A percentile compares a stretch with the other conserved stretches of the same genome.
These are phyloP conservation scores for Serripes groenlandicus DNA, from an alignment of 2,888 invertebrate species.

Conservation along the genomic window DNA sequence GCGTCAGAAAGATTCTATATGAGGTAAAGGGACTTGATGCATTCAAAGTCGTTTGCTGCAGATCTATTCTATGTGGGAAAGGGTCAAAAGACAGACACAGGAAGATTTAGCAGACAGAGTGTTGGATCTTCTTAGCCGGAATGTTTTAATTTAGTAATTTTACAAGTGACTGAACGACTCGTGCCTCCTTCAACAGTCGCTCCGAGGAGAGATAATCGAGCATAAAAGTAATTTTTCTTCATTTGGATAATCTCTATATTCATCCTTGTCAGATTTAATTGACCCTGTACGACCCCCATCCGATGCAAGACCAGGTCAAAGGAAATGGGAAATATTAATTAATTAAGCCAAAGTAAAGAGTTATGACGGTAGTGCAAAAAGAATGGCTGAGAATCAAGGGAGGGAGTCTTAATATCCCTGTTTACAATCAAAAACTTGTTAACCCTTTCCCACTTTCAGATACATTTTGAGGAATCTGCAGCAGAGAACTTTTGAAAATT, in stretches of 20 bases:
- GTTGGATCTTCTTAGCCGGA: not conserved
- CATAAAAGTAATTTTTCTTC: conserved; percentile 60
- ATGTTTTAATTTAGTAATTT: conserved; percentile 27
- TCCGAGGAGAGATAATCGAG: conserved; percentile 35
- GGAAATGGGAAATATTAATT: conserved; percentile 11
- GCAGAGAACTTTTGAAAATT: no score
- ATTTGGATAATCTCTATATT: conserved; percentile 60
- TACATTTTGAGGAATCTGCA: no score
- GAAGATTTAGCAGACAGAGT: not conserved
- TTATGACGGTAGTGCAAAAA: not conserved
- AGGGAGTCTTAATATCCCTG: no score
- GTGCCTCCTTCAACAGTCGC: conserved; percentile 7
- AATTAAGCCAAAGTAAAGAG: not conserved
- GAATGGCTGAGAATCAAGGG: no score
- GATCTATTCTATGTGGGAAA: no score
- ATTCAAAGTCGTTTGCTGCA: no score
- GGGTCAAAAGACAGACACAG: not conserved
- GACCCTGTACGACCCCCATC: conserved; percentile 30
- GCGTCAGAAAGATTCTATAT: not conserved
- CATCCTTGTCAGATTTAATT: conserved; percentile 45
- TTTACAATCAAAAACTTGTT: no score
- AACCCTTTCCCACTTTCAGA: no score
- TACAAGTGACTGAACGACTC: conserved; percentile 28
- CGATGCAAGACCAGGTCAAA: conserved; percentile 20
- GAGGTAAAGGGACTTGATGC: no score